Evolutionary conservation across 2,888 invertebrate species (phyloP), one percentile per base, ranked within the genome.

Genomic region (Rotaria sp.): DNA sequence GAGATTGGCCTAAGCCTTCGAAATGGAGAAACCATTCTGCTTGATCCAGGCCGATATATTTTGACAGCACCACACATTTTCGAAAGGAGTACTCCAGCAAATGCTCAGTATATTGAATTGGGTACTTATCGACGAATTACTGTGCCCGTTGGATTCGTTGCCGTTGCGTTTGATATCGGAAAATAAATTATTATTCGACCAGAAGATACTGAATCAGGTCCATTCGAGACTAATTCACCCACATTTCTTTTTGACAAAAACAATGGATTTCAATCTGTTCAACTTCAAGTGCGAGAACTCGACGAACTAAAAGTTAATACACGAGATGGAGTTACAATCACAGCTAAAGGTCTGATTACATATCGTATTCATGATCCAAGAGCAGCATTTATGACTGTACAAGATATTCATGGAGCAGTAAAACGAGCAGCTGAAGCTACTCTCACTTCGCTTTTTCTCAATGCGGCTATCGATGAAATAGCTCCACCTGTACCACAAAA

Each of bases 321-420:
- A 21, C 75, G 75, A 41, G 75, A 75, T 45, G 75, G 75, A 2
- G 41, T 75, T 30, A 75, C 75, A 18, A 75, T 75, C 26, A 75
- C 26, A 41, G 75, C 75, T 7, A 38, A 45, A 45, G 75, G 75
- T 75, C 41, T 75, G 1, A 75, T 75, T 15, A 75, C 75, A 0
- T 75, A 75, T 26, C 41, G 75, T 13, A 75, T 75, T 26, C 38
- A 45, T 45, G 75, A 75, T 75, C 26, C 75, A 75, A 41, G 75
- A 75, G 8, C 13, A 45, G 41, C 75, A 75, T 75, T 75, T 13
- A 75, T 75, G 75, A 45, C 75, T 26, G 75, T 75, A 24, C 75
- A 75, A 75, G 75, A 75, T 75, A 75, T 75, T 45, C 75, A 75
- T 45, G 75, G 75, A 24, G 75, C 75, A 75, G 75, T 75, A 13